phyloP scores from a whole-genome alignment of 1,140 invertebrate genomes.

The Rhynchophorus ferrugineus region DNA sequence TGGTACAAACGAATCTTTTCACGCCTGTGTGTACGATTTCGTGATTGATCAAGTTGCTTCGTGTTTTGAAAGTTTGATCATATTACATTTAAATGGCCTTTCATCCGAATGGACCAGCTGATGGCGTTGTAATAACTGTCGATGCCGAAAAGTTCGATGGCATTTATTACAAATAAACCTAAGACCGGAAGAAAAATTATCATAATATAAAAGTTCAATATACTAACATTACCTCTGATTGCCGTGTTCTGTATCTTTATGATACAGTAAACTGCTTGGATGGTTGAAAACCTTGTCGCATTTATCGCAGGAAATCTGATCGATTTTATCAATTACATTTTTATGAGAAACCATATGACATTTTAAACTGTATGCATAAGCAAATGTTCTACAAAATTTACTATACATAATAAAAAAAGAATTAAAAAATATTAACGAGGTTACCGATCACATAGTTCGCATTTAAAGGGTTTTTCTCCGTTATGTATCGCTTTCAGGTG shows the following conservation, averaged over 20 bases:
- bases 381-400: conserved; percentile 5
- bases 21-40: conserved; percentile 58
- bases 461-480: conserved; percentile 47
- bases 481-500: conserved; percentile 51
- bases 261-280: conserved; percentile 60
- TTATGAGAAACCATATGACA: conserved; percentile 47
- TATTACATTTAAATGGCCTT: conserved; percentile 52
- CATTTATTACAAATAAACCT: conserved; percentile 62
- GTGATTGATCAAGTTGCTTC: conserved; percentile 63
- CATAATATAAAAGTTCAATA: background rate
- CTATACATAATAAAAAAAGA: too few species aligned
- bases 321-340: background rate
- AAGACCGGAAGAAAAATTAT: background rate
- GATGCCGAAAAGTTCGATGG: conserved; percentile 62
- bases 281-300: conserved; percentile 62
- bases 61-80: conserved; percentile 60
- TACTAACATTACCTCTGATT: conserved; percentile 29
- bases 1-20: conserved; percentile 64
- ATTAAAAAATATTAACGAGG: background rate
- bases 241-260: conserved; percentile 60
- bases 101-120: conserved; percentile 62
- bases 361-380: conserved; percentile 39
- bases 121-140: conserved; percentile 58
- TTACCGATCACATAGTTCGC: conserved; percentile 43
- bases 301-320: conserved; percentile 46